Base-by-base conservation (phyloP, 2,797 vertebrate species). In the Enteromius anoplus region DNA sequence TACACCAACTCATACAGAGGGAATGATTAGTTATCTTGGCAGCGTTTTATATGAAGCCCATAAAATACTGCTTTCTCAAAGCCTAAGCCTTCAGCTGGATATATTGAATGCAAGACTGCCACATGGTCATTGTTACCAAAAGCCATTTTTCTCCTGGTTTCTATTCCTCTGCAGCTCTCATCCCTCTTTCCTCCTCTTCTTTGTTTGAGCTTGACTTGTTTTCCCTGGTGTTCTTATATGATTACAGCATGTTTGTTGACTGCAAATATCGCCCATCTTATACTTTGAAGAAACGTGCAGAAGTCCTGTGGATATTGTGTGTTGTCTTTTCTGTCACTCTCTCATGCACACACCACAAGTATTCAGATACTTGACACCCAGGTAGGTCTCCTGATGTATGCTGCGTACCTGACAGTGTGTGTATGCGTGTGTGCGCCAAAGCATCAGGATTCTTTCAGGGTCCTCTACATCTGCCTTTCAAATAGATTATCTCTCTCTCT, bases 41-140 rank as follows among this genome's bases (percentile, higher is more conserved):
- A 64, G 55, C 23, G 3, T 82, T 82, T 82, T 55, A 75, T 53
- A 75, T 68, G 47, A 82, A 68, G 32, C 80, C 34, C 62, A 66
- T 65, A 65, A 65, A 66, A 82, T 70, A 71, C 71, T 40, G 62
- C 60, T 29, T 66, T 81, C 42, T 81, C 55, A 47, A 64, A 81
- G 79, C 69, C 80, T 75, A 82, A 40, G 79, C 79, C 68, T 64
- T 45, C 80, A 73, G 60, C 60, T 75, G 71, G 70, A 75, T 82
- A 75, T 75, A 75, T 53, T 82, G 72, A 68, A 82, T 55, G 34
- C 51, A 58, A 66, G 64, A 68, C 34, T 58, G 72, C 73, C 72
- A 82, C 68, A 79, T 79, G 82, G 82, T 73, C 77, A 84, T 84
- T 64, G 60, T 79, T 73, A 73, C 75, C 15, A 26, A 51, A 71